These are phyloP conservation scores for Muntiacus reevesi DNA, from an alignment of 2,113 vertebrate genomes.

Conservation along the genomic window DNA sequence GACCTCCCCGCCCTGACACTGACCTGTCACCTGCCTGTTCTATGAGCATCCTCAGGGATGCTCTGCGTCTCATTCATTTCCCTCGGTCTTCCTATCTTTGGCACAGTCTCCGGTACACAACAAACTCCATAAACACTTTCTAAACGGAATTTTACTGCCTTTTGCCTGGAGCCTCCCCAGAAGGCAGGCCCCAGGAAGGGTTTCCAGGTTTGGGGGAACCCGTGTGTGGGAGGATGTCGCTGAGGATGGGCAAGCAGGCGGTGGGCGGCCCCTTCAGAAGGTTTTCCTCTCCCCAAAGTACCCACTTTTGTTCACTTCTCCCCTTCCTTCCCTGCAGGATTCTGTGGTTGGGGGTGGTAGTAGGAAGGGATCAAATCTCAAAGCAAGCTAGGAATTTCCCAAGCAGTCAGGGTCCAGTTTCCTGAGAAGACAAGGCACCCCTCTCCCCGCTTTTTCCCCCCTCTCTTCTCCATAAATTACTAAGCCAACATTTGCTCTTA, in stretches of 20 bases:
- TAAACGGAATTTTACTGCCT: neutral
- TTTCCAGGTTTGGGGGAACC: neutral
- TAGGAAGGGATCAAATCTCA: neutral
- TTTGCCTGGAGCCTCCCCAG: neutral
- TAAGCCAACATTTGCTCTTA: neutral
- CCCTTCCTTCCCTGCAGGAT: neutral
- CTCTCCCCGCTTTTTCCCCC: fast-evolving
- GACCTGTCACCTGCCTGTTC: too few species aligned
- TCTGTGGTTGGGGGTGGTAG: neutral
- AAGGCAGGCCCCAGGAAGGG: neutral
- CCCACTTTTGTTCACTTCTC: neutral
- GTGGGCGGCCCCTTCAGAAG: neutral
- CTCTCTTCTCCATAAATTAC: neutral
- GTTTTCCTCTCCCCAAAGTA: neutral
- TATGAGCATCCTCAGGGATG: fast-evolving
- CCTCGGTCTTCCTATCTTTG: neutral
- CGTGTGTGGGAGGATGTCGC: neutral
- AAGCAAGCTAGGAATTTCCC: neutral
- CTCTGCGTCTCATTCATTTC: neutral
- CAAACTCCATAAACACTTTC: neutral
- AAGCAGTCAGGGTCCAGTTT: neutral
- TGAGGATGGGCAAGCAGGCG: fast-evolving
- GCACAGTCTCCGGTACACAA: neutral
- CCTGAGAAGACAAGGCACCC: neutral
- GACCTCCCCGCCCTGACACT: fast-evolving